These are phyloP conservation scores for Diarsia mendica DNA, from an alignment of 2,888 invertebrate genomes.

Conservation along the genomic window DNA sequence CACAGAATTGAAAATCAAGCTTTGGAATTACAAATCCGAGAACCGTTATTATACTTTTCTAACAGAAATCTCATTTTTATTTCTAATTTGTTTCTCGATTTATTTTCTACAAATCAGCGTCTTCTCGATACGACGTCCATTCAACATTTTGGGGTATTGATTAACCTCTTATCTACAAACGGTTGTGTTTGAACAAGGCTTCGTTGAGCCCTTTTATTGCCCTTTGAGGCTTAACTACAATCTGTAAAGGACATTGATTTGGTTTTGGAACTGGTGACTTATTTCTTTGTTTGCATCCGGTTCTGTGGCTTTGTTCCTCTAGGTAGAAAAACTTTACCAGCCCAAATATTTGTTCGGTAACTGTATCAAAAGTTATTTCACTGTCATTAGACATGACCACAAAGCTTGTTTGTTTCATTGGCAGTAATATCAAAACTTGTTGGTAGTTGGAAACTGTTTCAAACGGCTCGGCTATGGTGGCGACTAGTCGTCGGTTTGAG, in stretches of 20 bases:
- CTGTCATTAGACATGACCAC: constrained; percentile 43
- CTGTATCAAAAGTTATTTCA: constrained; percentile 35
- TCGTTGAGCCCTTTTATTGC: constrained; percentile 80
- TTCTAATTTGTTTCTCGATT: constrained; percentile 6
- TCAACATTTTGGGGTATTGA: constrained; percentile 75
- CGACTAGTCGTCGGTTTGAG: constrained; percentile 71
- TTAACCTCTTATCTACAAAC: constrained; percentile 79
- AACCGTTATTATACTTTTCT: constrained; percentile 1
- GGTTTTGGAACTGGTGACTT: constrained; percentile 51
- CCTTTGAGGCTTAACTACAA: constrained; percentile 72
- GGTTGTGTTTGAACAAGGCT: constrained; percentile 79
- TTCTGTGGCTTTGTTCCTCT: constrained; percentile 34
- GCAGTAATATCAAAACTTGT: constrained; percentile 51
- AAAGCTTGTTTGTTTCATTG: constrained; percentile 29
- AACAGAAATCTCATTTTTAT: neutral
- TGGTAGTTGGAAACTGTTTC: constrained; percentile 54
- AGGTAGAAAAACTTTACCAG: constrained; percentile 21
- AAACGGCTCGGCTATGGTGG: constrained; percentile 69
- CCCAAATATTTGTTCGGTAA: constrained; percentile 37
- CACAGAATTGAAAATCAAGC: constrained; percentile 22
- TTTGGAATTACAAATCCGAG: constrained; percentile 19
- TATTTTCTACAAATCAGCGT: constrained; percentile 15
- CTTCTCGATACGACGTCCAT: constrained; percentile 50
- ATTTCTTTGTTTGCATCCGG: constrained; percentile 46
- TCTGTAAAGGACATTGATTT: constrained; percentile 74